A percentile compares a stretch with the other conserved stretches of the same genome.
phyloP scores from a whole-genome alignment of 2,797 vertebrate genomes.

The Notamacropus eugenii region DNA sequence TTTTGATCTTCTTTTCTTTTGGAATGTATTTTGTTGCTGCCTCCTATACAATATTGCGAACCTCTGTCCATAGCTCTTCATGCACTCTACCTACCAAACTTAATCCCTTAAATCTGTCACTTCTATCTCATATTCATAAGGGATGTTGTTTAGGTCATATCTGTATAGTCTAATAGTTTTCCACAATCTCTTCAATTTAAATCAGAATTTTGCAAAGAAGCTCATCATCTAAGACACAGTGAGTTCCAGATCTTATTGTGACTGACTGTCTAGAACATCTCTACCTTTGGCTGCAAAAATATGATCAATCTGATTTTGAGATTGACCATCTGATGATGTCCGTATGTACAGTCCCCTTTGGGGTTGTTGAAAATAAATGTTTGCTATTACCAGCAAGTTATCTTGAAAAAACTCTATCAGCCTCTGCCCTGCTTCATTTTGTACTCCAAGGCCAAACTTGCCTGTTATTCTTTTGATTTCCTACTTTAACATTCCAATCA shows the following conservation, averaged over 20 bases:
- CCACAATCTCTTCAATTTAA: not conserved
- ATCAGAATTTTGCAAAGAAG: not conserved
- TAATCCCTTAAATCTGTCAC: not conserved
- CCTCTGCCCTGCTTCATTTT: not conserved
- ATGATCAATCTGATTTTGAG: not conserved
- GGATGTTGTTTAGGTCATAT: not conserved
- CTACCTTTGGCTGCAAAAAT: not conserved
- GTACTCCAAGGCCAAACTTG: no score
- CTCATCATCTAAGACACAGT: not conserved
- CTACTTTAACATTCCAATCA: no score
- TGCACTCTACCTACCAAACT: not conserved
- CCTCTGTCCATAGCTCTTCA: not conserved
- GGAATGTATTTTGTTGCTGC: not conserved
- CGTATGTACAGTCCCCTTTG: not conserved
- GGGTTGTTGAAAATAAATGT: not conserved
- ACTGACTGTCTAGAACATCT: not conserved
- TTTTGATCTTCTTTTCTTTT: not conserved
- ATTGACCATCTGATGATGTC: not conserved
- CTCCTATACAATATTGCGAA: not conserved
- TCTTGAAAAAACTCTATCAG: not conserved
- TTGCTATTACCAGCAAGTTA: not conserved
- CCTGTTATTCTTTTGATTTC: no score
- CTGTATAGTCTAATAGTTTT: not conserved
- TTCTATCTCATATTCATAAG: not conserved
- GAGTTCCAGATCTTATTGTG: not conserved